phyloP scores from a whole-genome alignment of 2,113 vertebrate species.

The Sturnus vulgaris region DNA sequence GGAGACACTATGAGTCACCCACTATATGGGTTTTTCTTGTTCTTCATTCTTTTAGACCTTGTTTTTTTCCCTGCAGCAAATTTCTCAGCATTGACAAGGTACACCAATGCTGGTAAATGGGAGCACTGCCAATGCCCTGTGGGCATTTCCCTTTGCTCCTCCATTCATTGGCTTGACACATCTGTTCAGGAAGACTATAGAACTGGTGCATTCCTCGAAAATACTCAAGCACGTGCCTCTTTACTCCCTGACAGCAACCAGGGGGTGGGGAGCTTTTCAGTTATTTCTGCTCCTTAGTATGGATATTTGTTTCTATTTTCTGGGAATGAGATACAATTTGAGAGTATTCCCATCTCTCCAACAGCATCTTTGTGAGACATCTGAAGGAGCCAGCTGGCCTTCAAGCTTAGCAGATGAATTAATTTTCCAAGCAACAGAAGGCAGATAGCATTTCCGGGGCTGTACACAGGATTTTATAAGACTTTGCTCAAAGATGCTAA shows the following conservation, averaged over 20 bases:
- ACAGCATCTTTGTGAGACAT: background rate
- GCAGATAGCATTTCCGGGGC: background rate
- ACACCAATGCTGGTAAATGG: background rate
- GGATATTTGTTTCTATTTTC: background rate
- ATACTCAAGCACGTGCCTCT: background rate
- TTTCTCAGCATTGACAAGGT: background rate
- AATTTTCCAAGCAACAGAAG: background rate
- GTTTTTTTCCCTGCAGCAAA: background rate
- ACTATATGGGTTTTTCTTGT: background rate
- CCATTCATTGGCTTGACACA: background rate
- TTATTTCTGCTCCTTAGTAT: background rate
- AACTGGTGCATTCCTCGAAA: background rate
- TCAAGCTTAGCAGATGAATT: background rate
- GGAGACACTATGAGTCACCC: background rate
- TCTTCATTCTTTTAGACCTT: background rate
- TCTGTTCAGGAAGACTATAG: background rate
- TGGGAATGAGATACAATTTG: background rate
- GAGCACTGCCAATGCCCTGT: background rate
- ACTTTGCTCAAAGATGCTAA: background rate
- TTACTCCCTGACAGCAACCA: background rate
- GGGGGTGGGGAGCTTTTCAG: background rate
- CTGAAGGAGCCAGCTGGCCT: background rate
- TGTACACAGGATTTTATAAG: background rate
- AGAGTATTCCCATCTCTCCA: background rate
- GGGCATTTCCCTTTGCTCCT: background rate